These are phyloP conservation scores for Archaeoteleia sp. DNA, from an alignment of 2,888 invertebrate genomes.

Conservation along the genomic window DNA sequence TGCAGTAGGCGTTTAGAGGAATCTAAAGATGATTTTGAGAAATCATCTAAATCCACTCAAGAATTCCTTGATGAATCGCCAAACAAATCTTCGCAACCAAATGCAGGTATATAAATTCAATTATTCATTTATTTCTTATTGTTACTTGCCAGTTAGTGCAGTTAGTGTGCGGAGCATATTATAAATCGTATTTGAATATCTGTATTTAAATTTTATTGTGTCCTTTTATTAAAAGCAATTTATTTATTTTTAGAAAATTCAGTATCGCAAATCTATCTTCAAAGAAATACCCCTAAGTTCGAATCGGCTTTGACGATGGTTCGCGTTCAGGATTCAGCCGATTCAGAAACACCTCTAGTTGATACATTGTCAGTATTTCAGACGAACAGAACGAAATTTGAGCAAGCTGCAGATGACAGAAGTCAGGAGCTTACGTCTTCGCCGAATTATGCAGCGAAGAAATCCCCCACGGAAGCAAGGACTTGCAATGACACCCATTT, in stretches of 20 bases:
- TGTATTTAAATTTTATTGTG: conserved; percentile 4
- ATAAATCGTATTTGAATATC: too few species aligned
- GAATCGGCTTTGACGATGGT: conserved; percentile 39
- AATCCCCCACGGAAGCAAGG: conserved; percentile 31
- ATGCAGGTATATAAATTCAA: conserved; percentile 22
- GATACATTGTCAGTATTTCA: conserved; percentile 56
- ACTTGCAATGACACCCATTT: conserved; percentile 58
- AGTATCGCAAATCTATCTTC: conserved; percentile 36
- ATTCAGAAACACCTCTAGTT: conserved; percentile 18
- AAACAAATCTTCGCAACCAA: conserved; percentile 10
- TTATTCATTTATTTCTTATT: too few species aligned
- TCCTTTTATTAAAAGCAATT: not conserved
- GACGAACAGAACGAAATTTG: conserved; percentile 57
- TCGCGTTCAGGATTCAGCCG: conserved; percentile 33
- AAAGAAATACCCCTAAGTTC: conserved; percentile 39
- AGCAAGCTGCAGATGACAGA: conserved; percentile 39
- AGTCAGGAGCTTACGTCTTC: conserved; percentile 10
- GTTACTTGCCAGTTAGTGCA: too few species aligned
- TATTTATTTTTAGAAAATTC: conserved; percentile 20
- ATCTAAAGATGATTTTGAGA: conserved; percentile 13
- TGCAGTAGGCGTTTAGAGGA: conserved; percentile 48
- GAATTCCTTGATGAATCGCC: conserved; percentile 23
- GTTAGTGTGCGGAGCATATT: too few species aligned
- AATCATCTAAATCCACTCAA: conserved; percentile 13
- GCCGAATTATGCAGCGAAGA: conserved; percentile 33